Conservation (phyloP, 2,888 invertebrate species). For the Timema podura region DNA sequence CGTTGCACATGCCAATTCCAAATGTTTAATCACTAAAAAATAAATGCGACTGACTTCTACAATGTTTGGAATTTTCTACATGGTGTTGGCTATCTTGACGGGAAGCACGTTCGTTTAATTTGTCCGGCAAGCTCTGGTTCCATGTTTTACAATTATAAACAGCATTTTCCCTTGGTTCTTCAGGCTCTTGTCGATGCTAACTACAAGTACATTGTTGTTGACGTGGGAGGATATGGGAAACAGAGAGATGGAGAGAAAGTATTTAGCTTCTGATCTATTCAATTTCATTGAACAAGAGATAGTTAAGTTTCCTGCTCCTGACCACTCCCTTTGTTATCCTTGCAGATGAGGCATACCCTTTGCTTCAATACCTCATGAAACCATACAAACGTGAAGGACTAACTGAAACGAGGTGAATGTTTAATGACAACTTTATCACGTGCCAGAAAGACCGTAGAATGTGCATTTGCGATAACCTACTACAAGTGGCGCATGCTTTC, state of each 20-base stretch:
- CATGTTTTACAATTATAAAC: no score
- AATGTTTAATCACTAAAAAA: not conserved
- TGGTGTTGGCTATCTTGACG: no score
- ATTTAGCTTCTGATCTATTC: no score
- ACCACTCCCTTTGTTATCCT: not conserved
- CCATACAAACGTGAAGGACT: not conserved
- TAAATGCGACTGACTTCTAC: not conserved
- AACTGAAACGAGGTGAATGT: not conserved
- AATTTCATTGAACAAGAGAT: no score
- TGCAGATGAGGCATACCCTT: not conserved
- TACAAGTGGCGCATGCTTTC: not conserved
- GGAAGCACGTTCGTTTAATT: no score
- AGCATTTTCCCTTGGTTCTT: no score
- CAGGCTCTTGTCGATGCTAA: no score
- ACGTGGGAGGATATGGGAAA: no score
- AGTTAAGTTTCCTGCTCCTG: no score
- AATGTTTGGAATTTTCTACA: not conserved
- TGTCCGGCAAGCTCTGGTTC: no score
- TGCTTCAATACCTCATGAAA: not conserved
- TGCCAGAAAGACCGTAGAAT: slow-evolving; percentile 4
- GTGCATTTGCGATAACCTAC: not conserved
- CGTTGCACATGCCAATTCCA: not conserved
- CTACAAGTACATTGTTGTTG: no score
- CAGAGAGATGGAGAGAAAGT: no score
- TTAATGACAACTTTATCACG: not conserved